Base-by-base conservation (phyloP, 2,888 invertebrate genomes). In the Andrena praecox region DNA sequence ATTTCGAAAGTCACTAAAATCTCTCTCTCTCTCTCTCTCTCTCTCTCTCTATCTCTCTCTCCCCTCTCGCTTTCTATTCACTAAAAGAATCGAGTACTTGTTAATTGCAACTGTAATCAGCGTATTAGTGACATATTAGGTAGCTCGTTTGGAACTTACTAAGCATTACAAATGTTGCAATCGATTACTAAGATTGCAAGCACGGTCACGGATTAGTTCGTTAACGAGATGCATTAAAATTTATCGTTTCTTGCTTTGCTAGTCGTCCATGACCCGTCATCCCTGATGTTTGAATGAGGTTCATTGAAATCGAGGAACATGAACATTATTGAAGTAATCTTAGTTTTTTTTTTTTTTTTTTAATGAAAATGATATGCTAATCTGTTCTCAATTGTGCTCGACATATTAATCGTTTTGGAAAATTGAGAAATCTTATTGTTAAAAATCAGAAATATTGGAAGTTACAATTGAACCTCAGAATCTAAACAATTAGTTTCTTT, bases 71-170 rank as follows among this genome's bases (percentile, higher is more conserved):
- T 33, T 24, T 69, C 69, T 42, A 42, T 20, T 24, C 69, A 42
- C 4, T 63, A 20, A 50, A 29, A 48, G 48, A 35, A 27, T 62
- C 31, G 50, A 71, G 16, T 54, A 56, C 60, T 80, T 66, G 48
- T 75, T 86, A 76, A 82, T 85, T 76, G 56, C 42, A 42, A 67
- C 69, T 48, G 64, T 75, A 63, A 81, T 70, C 63, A 33, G 20
- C 6, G 33, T 33, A 33, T 59, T 48, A 73, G 20, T 29, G 31
- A 31, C 5, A 66, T 16, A 66, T 48, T 68, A 73, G 67, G 59
- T 66, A 73, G 33, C 42, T 24, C 50, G 69, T 72, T 79, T 31
- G 59, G 66, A 12, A 24, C 5, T 79, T 29, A 52, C 12, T 69
- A 77, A 12, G 24, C 12, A 35, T 74, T 59, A 48, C 68, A 81